A percentile compares a stretch with the other conserved stretches of the same genome.
These are phyloP conservation scores for Leucophora obtusa DNA, from an alignment of 2,888 invertebrate genomes.

Conservation along the genomic window DNA sequence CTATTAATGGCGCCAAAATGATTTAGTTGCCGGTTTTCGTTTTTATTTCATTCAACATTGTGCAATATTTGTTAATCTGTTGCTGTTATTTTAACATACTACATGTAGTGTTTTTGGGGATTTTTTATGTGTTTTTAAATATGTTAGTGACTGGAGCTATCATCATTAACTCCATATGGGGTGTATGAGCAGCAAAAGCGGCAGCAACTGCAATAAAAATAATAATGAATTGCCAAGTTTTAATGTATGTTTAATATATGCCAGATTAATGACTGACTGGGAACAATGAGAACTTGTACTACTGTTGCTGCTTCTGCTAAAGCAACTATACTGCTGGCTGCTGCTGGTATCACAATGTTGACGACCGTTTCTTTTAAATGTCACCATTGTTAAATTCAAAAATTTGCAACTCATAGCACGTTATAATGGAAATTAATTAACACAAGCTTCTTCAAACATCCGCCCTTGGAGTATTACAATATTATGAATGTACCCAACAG, in stretches of 20 bases:
- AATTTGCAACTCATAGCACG: slow-evolving; percentile 72
- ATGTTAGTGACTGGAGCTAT: slow-evolving; percentile 30
- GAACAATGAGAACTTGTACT: slow-evolving; percentile 1
- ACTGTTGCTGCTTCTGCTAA: slow-evolving; percentile 4
- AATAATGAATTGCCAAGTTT: slow-evolving; percentile 52
- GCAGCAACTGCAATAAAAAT: slow-evolving; percentile 12
- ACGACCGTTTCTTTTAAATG: slow-evolving; percentile 38
- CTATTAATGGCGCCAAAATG: slow-evolving; percentile 72
- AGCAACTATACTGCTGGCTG: neutral
- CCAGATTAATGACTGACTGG: slow-evolving; percentile 54
- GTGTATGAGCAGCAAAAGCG: slow-evolving; percentile 31
- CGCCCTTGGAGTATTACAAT: slow-evolving; percentile 60
- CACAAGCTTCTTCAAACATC: slow-evolving; percentile 65
- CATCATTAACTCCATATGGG: slow-evolving; percentile 52
- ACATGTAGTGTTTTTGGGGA: slow-evolving; percentile 18
- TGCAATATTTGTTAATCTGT: slow-evolving; percentile 54
- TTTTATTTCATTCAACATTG: slow-evolving; percentile 22
- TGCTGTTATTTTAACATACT: slow-evolving; percentile 68
- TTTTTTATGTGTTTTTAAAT: slow-evolving; percentile 52
- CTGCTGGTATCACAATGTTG: slow-evolving; percentile 10
- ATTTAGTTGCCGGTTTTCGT: slow-evolving; percentile 67
- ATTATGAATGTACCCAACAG: slow-evolving; percentile 37
- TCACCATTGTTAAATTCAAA: slow-evolving; percentile 60
- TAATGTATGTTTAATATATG: slow-evolving; percentile 50
- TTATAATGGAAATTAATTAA: slow-evolving; percentile 75